phyloP scores from a whole-genome alignment of 2,113 vertebrate species.

The Spilogale gracilis region DNA sequence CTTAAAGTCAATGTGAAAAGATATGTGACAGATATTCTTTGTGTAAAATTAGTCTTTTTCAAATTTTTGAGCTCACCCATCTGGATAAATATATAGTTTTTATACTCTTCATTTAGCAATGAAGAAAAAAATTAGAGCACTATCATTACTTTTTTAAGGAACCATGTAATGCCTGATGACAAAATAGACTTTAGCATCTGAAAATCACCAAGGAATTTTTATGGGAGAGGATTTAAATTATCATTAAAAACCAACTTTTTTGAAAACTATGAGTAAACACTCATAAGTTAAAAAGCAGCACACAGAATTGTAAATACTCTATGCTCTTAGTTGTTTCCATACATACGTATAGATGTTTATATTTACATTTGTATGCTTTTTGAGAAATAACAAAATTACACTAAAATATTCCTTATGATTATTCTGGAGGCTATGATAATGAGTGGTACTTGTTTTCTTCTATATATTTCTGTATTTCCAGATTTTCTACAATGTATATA shows the following conservation, averaged over 20 bases:
- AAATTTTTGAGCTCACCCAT: conserved; percentile 53
- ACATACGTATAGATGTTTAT: not conserved
- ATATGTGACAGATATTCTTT: conserved; percentile 48
- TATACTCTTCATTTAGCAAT: conserved; percentile 24
- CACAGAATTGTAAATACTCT: not conserved
- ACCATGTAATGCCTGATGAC: conserved; percentile 40
- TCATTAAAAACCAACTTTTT: conserved; percentile 49
- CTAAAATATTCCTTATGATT: conserved; percentile 31
- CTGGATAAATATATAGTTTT: not conserved
- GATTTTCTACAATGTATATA: not conserved
- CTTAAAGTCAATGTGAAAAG: conserved; percentile 62
- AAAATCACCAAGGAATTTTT: conserved; percentile 51
- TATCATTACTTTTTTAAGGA: conserved; percentile 7
- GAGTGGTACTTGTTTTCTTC: conserved; percentile 9
- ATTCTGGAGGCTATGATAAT: conserved; percentile 19
- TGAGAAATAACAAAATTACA: conserved; percentile 55
- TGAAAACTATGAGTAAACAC: not conserved
- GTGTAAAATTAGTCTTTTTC: conserved; percentile 18
- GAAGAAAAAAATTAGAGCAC: conserved; percentile 52
- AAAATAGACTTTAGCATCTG: conserved; percentile 52
- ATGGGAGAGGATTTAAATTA: not conserved
- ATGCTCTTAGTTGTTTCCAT: conserved; percentile 34
- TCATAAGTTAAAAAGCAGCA: not conserved
- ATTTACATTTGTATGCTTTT: conserved; percentile 8
- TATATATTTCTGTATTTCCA: not conserved